Conservation (phyloP, 1,140 invertebrate species). For the Drosophila watanabei region DNA sequence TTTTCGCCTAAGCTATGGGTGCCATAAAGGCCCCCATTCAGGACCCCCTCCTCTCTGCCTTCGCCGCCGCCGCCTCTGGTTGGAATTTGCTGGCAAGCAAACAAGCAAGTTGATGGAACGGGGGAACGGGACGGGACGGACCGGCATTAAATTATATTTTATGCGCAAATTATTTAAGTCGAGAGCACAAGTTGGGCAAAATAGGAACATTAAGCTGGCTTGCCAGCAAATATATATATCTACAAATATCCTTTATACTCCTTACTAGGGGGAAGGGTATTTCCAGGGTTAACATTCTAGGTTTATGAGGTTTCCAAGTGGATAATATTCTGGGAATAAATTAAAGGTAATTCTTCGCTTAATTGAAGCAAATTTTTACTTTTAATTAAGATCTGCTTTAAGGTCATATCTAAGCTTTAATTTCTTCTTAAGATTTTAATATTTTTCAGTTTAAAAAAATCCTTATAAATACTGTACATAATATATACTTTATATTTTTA, state of each 20-base stretch:
- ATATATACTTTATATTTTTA: too few relatives aligned
- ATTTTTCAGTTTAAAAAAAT: too few relatives aligned
- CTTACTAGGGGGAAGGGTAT: not conserved
- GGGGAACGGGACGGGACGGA: not conserved
- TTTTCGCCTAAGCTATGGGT: slow-evolving; percentile 47
- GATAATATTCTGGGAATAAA: not conserved
- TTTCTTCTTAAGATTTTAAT: too few relatives aligned
- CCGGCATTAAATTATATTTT: slow-evolving; percentile 79
- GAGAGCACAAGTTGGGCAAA: slow-evolving; percentile 68
- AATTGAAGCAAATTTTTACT: too few relatives aligned
- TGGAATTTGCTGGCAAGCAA: slow-evolving; percentile 20
- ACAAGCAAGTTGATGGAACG: slow-evolving; percentile 5
- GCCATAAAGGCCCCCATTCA: slow-evolving; percentile 21
- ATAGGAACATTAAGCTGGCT: slow-evolving; percentile 69
- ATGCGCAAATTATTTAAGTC: slow-evolving; percentile 80
- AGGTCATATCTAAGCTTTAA: too few relatives aligned
- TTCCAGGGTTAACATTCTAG: not conserved
- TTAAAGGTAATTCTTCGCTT: not conserved
- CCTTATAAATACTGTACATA: too few relatives aligned
- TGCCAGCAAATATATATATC: slow-evolving; percentile 14
- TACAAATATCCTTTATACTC: slow-evolving; percentile 1
- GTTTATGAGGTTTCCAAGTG: not conserved
- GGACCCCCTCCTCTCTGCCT: not conserved
- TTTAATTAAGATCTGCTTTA: too few relatives aligned
- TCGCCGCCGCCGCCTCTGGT: not conserved